Percentiles rank a stretch among this genome's conserved stretches.
Evolutionary conservation across 2,113 vertebrate genomes (phyloP).

Genomic region (Mastomys natalensis): DNA sequence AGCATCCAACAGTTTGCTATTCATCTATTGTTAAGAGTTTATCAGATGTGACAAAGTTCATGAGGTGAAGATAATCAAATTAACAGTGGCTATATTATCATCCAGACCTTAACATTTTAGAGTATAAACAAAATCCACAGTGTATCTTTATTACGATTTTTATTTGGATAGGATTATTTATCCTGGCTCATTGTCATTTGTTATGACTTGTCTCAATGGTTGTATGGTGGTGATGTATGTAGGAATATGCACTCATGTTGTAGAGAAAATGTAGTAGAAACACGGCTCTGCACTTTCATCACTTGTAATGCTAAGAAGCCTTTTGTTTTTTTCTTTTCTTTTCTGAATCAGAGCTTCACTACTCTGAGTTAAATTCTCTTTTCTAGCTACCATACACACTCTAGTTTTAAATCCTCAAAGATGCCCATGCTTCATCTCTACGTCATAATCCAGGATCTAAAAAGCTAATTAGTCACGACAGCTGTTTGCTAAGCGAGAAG

Average conservation of each 20-base stretch:
- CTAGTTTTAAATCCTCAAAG: slow-evolving; percentile 37
- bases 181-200: not conserved
- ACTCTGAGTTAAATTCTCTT: slow-evolving; percentile 11
- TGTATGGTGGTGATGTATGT: not conserved
- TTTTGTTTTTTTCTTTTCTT: not conserved
- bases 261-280: too few species aligned
- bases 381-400: not conserved
- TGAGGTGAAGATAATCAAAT: slow-evolving; percentile 25
- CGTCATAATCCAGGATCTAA: slow-evolving; percentile 48
- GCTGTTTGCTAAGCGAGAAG: slow-evolving; percentile 56
- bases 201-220: not conserved
- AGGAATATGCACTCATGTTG: not conserved
- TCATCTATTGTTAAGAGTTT: slow-evolving; percentile 34
- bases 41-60: slow-evolving; percentile 28
- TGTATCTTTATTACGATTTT: not conserved
- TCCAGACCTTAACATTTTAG: slow-evolving; percentile 27
- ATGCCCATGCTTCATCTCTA: slow-evolving; percentile 24
- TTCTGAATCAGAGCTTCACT: not conserved
- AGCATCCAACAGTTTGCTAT: not conserved
- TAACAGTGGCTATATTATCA: slow-evolving; percentile 16
- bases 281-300: not conserved
- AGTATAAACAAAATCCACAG: not conserved
- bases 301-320: not conserved
- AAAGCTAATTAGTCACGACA: slow-evolving; percentile 55
- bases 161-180: slow-evolving; percentile 3